These are phyloP conservation scores for Coptodon rendalli DNA, from an alignment of 2,113 vertebrate genomes.

Conservation along the genomic window DNA sequence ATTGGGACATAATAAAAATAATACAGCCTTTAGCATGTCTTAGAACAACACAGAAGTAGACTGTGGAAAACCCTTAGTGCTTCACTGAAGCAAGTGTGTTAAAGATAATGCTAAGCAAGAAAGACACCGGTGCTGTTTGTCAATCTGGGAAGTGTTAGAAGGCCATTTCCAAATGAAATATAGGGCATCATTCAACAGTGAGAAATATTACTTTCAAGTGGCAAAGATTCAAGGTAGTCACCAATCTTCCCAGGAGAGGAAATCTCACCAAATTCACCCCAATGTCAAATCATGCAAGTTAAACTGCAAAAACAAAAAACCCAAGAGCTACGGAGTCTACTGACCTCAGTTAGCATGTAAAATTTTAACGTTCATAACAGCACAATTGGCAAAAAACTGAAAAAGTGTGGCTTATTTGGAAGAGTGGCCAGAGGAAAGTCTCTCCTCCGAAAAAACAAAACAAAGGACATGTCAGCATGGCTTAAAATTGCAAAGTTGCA, in stretches of 20 bases:
- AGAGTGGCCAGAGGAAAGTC: not conserved
- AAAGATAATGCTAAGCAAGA: not conserved
- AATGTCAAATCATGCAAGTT: not conserved
- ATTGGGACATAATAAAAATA: not conserved
- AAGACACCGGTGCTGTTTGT: fast-evolving
- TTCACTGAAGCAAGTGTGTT: not conserved
- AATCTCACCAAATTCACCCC: not conserved
- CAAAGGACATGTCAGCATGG: not conserved
- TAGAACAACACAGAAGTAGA: not conserved
- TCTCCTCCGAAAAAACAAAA: not conserved
- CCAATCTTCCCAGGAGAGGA: not conserved
- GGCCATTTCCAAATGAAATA: not conserved
- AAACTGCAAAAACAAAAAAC: not conserved
- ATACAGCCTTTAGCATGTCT: not conserved
- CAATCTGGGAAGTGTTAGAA: not conserved
- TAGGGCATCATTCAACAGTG: not conserved
- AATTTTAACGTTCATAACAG: not conserved
- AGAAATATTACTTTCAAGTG: not conserved
- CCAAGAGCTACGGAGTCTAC: not conserved
- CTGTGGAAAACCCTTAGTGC: not conserved
- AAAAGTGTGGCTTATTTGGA: not conserved
- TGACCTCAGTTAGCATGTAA: not conserved
- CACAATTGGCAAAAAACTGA: not conserved
- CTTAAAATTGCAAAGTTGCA: not conserved
- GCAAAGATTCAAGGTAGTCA: not conserved